Percentiles rank a stretch among this genome's conserved stretches.
These are phyloP conservation scores for Gallinago media DNA, from an alignment of 2,113 vertebrate genomes.

Conservation along the genomic window DNA sequence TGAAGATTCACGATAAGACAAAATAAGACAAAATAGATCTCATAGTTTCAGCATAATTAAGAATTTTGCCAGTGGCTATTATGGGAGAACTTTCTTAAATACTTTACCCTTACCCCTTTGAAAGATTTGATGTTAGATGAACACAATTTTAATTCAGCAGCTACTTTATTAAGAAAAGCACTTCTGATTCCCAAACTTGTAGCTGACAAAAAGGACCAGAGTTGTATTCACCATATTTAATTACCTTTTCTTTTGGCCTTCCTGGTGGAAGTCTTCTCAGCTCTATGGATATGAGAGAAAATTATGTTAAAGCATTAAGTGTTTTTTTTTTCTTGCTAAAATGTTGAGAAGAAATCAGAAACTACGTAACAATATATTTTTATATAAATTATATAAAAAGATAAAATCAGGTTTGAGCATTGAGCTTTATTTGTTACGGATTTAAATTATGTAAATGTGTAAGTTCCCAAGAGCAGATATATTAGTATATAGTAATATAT, in stretches of 20 bases:
- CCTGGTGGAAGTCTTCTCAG: slow-evolving; percentile 44
- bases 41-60: slow-evolving; percentile 65
- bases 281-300: slow-evolving; percentile 31
- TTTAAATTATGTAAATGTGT: slow-evolving; percentile 42
- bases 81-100: slow-evolving; percentile 43
- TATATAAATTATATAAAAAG: background rate
- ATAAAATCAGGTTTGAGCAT: background rate
- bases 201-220: slow-evolving; percentile 42
- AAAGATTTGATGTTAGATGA: slow-evolving; percentile 48
- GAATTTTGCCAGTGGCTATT: slow-evolving; percentile 50
- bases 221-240: slow-evolving; percentile 34
- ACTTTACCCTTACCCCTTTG: slow-evolving; percentile 32
- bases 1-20: slow-evolving; percentile 52
- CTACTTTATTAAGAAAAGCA: slow-evolving; percentile 62
- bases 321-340: slow-evolving; percentile 52
- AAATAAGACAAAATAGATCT: slow-evolving; percentile 64
- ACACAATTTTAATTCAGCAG: slow-evolving; percentile 55
- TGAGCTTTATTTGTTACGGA: slow-evolving; percentile 31
- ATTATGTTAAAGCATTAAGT: slow-evolving; percentile 16
- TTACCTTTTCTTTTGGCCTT: background rate
- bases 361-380: background rate
- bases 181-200: slow-evolving; percentile 45
- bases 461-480: background rate
- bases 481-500: background rate
- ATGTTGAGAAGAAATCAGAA: background rate